These are phyloP conservation scores for Poecilia velifera DNA, from an alignment of 2,797 vertebrate genomes.

Conservation along the genomic window DNA sequence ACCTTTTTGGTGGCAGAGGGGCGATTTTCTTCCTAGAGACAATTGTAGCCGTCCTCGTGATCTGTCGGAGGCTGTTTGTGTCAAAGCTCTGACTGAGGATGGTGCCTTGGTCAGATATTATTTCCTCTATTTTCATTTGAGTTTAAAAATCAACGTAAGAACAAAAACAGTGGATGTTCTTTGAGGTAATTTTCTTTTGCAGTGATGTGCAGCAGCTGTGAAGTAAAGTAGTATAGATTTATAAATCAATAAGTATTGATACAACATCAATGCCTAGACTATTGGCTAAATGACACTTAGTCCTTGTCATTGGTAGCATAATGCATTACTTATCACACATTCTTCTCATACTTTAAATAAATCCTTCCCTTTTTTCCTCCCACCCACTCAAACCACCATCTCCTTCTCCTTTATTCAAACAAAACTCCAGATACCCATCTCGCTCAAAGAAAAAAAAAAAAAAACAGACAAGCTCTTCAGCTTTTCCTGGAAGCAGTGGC, in stretches of 20 bases:
- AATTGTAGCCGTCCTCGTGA: conserved; percentile 25
- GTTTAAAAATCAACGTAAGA: conserved; percentile 15
- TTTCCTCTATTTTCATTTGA: conserved; percentile 32
- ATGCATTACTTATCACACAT: conserved; percentile 44
- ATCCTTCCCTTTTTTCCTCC: conserved; percentile 41
- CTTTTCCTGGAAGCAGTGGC: conserved; percentile 39
- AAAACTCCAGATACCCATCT: conserved; percentile 49
- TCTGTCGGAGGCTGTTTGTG: conserved; percentile 37
- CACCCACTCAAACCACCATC: conserved; percentile 43
- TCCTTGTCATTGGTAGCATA: conserved; percentile 24
- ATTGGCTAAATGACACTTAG: conserved; percentile 18
- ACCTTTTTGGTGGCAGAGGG: conserved; percentile 40
- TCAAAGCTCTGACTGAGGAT: conserved; percentile 17
- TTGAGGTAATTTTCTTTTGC: neutral
- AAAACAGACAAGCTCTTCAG: conserved; percentile 3
- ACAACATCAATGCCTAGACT: neutral
- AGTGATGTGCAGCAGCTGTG: neutral
- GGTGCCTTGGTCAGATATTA: conserved; percentile 8
- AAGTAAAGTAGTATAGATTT: conserved; percentile 6
- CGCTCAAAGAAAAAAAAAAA: conserved; percentile 21
- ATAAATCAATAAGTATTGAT: neutral
- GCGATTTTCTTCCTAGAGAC: conserved; percentile 27
- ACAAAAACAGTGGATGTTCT: neutral
- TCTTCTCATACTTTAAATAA: conserved; percentile 47
- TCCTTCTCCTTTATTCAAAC: conserved; percentile 47